A percentile compares a stretch with the other conserved stretches of the same genome.
These are phyloP conservation scores for Junco hyemalis DNA, from an alignment of 2,113 vertebrate species.

Conservation along the genomic window DNA sequence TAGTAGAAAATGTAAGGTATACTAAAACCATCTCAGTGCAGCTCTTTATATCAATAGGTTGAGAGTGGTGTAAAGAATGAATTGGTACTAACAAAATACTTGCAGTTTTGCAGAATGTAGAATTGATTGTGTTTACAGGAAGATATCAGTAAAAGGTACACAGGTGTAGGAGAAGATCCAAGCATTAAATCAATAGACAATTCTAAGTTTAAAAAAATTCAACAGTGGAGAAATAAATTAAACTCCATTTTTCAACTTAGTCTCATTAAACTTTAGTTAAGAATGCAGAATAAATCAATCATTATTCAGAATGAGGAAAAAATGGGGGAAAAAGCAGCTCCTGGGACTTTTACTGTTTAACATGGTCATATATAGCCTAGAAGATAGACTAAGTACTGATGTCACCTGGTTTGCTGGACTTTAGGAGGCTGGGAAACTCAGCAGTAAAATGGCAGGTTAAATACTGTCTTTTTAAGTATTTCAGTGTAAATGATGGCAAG, in stretches of 20 bases:
- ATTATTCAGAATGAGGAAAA: background rate
- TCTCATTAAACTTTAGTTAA: background rate
- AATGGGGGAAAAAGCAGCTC: fast-evolving
- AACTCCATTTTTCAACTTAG: background rate
- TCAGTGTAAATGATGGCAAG: background rate
- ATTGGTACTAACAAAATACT: background rate
- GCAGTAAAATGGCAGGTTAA: background rate
- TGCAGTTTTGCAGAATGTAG: background rate
- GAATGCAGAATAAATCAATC: background rate
- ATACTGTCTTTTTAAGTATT: background rate
- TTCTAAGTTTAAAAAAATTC: background rate
- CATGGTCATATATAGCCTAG: background rate
- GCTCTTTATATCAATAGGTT: background rate
- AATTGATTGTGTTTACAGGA: background rate
- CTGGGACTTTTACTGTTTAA: background rate
- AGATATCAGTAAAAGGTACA: background rate
- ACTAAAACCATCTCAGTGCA: background rate
- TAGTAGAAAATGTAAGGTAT: background rate
- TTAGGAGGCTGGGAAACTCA: background rate
- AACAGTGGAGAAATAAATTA: background rate
- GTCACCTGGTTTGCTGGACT: background rate
- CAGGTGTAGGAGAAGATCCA: background rate
- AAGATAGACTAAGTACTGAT: background rate
- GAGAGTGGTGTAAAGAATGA: background rate
- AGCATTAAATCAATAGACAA: background rate